A percentile compares a stretch with the other conserved stretches of the same genome.
Evolutionary conservation across 2,797 vertebrate genomes (phyloP).

Genomic region (Saxicola maurus): DNA sequence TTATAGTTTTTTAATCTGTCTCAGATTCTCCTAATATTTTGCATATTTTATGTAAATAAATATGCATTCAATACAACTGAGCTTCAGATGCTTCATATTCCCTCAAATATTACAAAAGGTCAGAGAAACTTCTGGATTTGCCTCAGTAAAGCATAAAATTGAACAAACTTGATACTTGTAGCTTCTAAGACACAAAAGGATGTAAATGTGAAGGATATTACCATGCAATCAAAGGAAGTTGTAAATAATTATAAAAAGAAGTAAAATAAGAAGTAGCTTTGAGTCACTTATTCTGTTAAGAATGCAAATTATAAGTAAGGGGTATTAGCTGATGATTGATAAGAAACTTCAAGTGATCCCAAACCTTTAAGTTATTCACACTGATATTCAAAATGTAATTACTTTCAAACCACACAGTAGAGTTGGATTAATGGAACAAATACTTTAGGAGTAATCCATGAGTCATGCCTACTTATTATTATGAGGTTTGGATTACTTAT

Average conservation of each 20-base stretch:
- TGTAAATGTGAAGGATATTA: background rate
- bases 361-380: constrained; percentile 13
- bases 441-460: background rate
- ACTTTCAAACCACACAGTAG: background rate
- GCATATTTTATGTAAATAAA: background rate
- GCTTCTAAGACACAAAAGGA: background rate
- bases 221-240: background rate
- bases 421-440: constrained; percentile 10
- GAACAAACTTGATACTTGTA: background rate
- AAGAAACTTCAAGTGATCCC: constrained; percentile 21
- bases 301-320: background rate
- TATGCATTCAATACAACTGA: background rate
- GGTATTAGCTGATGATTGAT: background rate
- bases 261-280: background rate
- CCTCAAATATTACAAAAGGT: background rate
- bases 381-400: constrained; percentile 19
- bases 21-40: background rate
- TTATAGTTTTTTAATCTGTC: background rate
- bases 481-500: background rate
- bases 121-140: background rate
- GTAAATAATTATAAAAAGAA: background rate
- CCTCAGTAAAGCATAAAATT: background rate
- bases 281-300: background rate
- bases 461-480: background rate
- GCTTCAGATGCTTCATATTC: background rate